Base-by-base conservation (phyloP, 2,888 invertebrate genomes). In the Idaea biselata region DNA sequence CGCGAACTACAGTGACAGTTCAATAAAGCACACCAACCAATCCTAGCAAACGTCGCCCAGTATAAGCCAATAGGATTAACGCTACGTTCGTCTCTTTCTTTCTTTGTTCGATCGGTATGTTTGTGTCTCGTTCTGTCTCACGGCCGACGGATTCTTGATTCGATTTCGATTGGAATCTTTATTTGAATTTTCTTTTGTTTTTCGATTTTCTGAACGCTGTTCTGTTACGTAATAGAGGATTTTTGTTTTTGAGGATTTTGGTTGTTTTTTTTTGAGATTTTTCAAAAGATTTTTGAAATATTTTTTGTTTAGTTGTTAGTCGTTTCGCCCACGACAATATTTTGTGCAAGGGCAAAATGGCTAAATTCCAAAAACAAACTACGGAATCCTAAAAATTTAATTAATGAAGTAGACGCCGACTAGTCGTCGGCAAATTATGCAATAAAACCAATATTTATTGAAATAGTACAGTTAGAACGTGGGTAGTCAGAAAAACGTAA, bases 11-110 rank as follows among this genome's bases (percentile, higher is more conserved):
- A 88, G 89, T 91, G 92, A 91, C 91, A 91, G 91, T 91, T 91
- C 91, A 92, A 91, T 91, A 91, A 88, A 88, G 88, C 90, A 90
- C 83, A 74, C 81, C 88, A 88, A 91, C 92, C 92, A 92, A 92
- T 92, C 90, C 84, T 80, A 84, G 91, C 91, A 92, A 92, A 92
- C 89, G 89, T 92, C 92, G 92, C 83, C 86, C 77, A 80, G 87
- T 91, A 89, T 92, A 92, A 91, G 91, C 92, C 92, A 92, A 91
- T 91, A 90, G 92, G 92, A 92, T 92, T 92, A 92, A 87, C 91
- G 88, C 81, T 87, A 78, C 76, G 54, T 65, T 67, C 67, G 73
- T 87, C 88, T 80, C 84, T 71, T 69, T 88, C 80, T 65, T 44
- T 60, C 80, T 1, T 55, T 0, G 0, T 1, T 14, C 44, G 55